These are phyloP conservation scores for Iselma pallidipennis DNA, from an alignment of 2,888 invertebrate species.

Conservation along the genomic window DNA sequence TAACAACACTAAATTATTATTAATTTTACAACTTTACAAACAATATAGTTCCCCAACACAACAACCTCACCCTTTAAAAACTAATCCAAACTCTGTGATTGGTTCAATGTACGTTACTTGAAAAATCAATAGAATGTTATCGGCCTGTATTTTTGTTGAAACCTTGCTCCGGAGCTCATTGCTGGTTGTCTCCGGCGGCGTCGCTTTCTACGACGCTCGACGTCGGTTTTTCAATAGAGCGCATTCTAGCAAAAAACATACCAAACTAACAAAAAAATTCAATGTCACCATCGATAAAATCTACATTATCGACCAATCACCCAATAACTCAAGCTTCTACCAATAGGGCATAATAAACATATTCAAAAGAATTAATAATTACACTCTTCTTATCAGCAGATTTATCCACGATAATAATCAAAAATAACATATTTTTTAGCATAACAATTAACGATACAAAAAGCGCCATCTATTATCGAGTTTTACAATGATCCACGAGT, in stretches of 20 bases:
- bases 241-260: slow-evolving; percentile 49
- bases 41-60: slow-evolving; percentile 49
- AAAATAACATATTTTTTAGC: too few relatives aligned
- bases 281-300: slow-evolving; percentile 15
- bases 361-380: not conserved
- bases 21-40: slow-evolving; percentile 1
- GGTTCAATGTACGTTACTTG: slow-evolving; percentile 61
- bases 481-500: too few relatives aligned
- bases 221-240: slow-evolving; percentile 51
- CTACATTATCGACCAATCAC: not conserved
- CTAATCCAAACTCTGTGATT: slow-evolving; percentile 59
- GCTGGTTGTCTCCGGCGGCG: slow-evolving; percentile 54
- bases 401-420: too few relatives aligned
- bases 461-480: too few relatives aligned
- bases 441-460: too few relatives aligned
- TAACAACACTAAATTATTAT: slow-evolving; percentile 45
- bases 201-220: slow-evolving; percentile 52
- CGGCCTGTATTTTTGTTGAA: slow-evolving; percentile 58
- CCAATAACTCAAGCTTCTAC: not conserved
- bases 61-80: slow-evolving; percentile 62
- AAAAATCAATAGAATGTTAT: slow-evolving; percentile 70
- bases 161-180: slow-evolving; percentile 52
- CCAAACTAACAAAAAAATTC: slow-evolving; percentile 36
- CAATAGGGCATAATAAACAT: not conserved
- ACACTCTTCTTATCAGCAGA: too few relatives aligned